Base-by-base conservation (phyloP, 2,797 vertebrate genomes). In the Xiphorhynchus erythropygius region DNA sequence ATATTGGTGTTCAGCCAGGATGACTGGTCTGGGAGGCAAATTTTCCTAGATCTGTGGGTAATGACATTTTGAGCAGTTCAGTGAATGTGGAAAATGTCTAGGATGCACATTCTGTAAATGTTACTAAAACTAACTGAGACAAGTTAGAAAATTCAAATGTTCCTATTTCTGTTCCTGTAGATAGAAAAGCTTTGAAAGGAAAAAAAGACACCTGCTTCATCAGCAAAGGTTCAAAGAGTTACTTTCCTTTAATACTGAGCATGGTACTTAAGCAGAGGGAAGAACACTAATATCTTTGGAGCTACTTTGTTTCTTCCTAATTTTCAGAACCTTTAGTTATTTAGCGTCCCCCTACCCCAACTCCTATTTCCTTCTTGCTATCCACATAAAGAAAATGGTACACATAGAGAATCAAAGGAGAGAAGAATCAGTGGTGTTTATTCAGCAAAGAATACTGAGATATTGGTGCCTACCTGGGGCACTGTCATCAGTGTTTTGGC, bases 61-160 rank as follows among this genome's bases (percentile, higher is more conserved):
- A 90, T 80, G 94, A 96, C 81, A 94, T 90, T 96, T 74, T 49
- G 22, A 97, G 94, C 4, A 60, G 92, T 57, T 77, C 81, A 77
- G 47, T 5, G 15, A 90, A 63, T 44, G 59, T 53, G 73, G 55
- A 94, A 81, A 90, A 91, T 7, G 10, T 62, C 77, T 59, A 41
- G n/a, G 32, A 81, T 1, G 16, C 37, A 75, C n/a, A 41, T 50
- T 62, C n/a, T 1, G 3, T 44, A 69, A 69, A 75, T 33, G n/a
- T 32, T 64, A 86, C 46, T 33, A 67, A 63, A 84, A 87, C 15
- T 44, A 87, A 71, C 13, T 35, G n/a, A 79, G 46, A 87, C 37
- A 64, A 87, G 57, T 35, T 22, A 68, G 49, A 80, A 89, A 80
- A 95, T 59, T 85, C 39, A 85, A 71, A 75, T 4, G 24, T 88